A percentile compares a stretch with the other conserved stretches of the same genome.
Evolutionary conservation across 2,888 invertebrate genomes (phyloP).

Genomic region (Heliconius hortense): DNA sequence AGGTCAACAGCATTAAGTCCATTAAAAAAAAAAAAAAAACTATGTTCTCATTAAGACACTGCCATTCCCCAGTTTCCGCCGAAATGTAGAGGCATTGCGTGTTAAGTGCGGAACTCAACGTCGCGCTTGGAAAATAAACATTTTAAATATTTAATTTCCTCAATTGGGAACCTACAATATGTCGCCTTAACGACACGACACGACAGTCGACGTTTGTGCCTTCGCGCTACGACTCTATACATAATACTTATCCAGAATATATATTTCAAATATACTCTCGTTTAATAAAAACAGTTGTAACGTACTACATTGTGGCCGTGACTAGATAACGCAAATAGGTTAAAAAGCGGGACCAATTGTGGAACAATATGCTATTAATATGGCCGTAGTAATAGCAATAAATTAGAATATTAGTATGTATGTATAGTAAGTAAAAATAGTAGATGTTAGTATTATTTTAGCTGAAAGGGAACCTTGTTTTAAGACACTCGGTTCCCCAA

Average conservation of each 20-base stretch:
- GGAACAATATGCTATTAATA: not conserved
- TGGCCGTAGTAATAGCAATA: not conserved
- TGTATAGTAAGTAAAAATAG: too few relatives aligned
- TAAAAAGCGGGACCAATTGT: constrained; percentile 7
- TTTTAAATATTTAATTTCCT: not conserved
- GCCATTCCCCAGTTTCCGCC: not conserved
- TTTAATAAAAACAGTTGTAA: not conserved
- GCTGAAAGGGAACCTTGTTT: not conserved
- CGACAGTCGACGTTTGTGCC: too few relatives aligned
- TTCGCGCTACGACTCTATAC: too few relatives aligned
- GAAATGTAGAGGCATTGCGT: too few relatives aligned
- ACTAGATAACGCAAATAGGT: constrained; percentile 8
- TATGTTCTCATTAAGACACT: not conserved
- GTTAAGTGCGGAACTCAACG: not conserved
- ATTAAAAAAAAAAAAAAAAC: too few relatives aligned
- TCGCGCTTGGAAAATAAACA: not conserved
- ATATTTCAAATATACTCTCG: not conserved
- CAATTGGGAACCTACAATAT: too few relatives aligned
- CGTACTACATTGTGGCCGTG: not conserved
- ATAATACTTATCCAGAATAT: too few relatives aligned
- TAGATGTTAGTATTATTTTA: not conserved
- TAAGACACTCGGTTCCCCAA: too few relatives aligned
- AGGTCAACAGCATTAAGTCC: too few relatives aligned
- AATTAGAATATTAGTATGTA: too few relatives aligned
- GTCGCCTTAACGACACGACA: too few relatives aligned